Percentiles rank a stretch among this genome's conserved stretches.
phyloP scores from a whole-genome alignment of 2,797 vertebrate species.

The Enteromius treurensis region DNA sequence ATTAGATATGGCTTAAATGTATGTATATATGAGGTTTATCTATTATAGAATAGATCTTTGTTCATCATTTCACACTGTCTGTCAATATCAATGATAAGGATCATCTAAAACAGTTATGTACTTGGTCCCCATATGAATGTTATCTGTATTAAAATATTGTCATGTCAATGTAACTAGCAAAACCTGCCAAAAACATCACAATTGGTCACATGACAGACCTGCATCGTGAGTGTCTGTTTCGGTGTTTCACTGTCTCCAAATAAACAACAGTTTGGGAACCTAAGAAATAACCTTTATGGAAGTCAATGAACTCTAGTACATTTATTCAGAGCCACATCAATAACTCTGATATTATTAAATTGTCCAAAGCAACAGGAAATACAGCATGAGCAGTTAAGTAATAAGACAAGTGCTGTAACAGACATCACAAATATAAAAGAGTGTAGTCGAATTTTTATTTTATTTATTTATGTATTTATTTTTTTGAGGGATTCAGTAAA shows the following conservation, averaged over 20 bases:
- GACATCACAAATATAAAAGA: not conserved
- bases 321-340: not conserved
- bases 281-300: constrained; percentile 16
- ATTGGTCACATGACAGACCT: constrained; percentile 28
- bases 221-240: constrained; percentile 5
- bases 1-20: constrained; percentile 48
- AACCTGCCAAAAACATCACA: constrained; percentile 33
- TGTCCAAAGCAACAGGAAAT: not conserved
- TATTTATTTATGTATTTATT: not conserved
- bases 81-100: constrained; percentile 22
- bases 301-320: not conserved
- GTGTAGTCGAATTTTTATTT: not conserved
- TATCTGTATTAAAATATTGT: constrained; percentile 24
- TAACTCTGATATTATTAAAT: not conserved
- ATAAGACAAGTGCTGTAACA: not conserved
- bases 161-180: constrained; percentile 38
- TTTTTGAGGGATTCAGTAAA: not conserved
- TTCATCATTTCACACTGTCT: constrained; percentile 38
- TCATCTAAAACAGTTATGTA: constrained; percentile 26
- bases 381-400: not conserved
- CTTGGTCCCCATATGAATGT: constrained; percentile 44
- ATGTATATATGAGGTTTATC: constrained; percentile 51
- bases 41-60: constrained; percentile 44
- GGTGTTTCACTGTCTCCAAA: constrained; percentile 8
- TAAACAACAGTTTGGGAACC: constrained; percentile 9